A percentile compares a stretch with the other conserved stretches of the same genome.
Conservation (phyloP, 2,797 vertebrate species). For the Merluccius polli region DNA sequence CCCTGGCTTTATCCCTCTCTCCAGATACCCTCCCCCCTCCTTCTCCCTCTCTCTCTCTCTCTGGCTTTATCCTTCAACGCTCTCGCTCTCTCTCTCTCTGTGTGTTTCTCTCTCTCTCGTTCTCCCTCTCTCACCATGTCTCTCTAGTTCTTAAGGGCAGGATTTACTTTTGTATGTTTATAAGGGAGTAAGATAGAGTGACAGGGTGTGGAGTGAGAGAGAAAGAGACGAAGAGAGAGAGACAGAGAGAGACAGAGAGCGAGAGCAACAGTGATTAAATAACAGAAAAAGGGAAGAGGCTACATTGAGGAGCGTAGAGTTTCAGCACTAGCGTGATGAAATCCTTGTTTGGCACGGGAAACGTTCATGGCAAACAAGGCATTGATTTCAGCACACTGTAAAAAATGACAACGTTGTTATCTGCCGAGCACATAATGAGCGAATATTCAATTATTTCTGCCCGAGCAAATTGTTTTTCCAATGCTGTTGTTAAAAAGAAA, state of each 20-base stretch:
- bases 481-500: conserved; percentile 30
- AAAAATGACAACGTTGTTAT: too few relatives aligned
- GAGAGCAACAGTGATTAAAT: conserved; percentile 20
- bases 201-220: conserved; percentile 13
- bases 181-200: conserved; percentile 14
- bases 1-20: conserved; percentile 24
- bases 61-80: conserved; percentile 5
- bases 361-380: too few relatives aligned
- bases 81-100: conserved; percentile 4
- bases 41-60: conserved; percentile 25
- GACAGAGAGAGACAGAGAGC: conserved; percentile 19
- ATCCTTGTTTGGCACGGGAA: conserved; percentile 25
- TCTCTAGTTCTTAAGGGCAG: conserved; percentile 26
- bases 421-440: too few relatives aligned
- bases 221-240: conserved; percentile 3
- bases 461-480: conserved; percentile 15
- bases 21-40: conserved; percentile 40
- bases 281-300: conserved; percentile 20
- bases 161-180: conserved; percentile 30
- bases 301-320: conserved; percentile 16
- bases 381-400: not conserved
- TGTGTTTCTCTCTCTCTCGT: conserved; percentile 34
- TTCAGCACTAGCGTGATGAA: conserved; percentile 34
- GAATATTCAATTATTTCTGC: not conserved
- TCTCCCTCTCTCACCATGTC: conserved; percentile 8